Base-by-base conservation (phyloP, 2,113 vertebrate species). In the Atherinomorus stipes region DNA sequence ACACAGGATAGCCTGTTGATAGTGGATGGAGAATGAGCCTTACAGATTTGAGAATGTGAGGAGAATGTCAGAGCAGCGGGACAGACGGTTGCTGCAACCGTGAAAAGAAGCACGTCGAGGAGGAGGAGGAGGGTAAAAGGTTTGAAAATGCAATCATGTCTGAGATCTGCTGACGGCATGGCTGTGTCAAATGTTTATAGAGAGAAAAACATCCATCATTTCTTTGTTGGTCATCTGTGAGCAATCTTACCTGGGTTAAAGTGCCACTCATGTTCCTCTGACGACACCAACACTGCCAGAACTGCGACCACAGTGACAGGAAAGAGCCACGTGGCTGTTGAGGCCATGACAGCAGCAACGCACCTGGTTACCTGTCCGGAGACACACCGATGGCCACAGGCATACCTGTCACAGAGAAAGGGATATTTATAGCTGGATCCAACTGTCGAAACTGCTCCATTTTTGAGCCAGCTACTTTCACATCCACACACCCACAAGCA, bases 361-460 rank as follows among this genome's bases (percentile, higher is more conserved):
- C 91, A 86, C 88, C 89, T 79, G 79, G 91, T 94, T 95, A 94
- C 92, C 92, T 92, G 93, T 92, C 90, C 76, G 91, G 83, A 73
- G 85, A 86, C 83, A 26, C 71, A 7, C 65, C 61, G 80, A 76
- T 59, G 76, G 65, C 90, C 84, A 84, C 83, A 91, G 90, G 89
- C 94, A 94, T 95, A 90, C 93, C 94, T 95, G 75, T 52, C 1
- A n/a, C 2, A 73, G 52, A 69, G 21, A 75, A 31, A 69, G 7
- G 64, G 7, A 77, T 0, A 67, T 67, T 78, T 40, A 81, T 11
- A 76, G 22, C 4, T 2, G 1, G 4, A 60, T 64, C 28, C 13
- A 64, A 31, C 31, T 71, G 50, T 60, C 40, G 11, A 76, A 74
- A 64, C 7, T 16, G 56, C 62, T 71, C 4, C 56, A 26, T 50